Percentiles rank a stretch among this genome's conserved stretches.
Evolutionary conservation across 2,113 vertebrate species (phyloP).

Genomic region (Anas platyrhynchos): DNA sequence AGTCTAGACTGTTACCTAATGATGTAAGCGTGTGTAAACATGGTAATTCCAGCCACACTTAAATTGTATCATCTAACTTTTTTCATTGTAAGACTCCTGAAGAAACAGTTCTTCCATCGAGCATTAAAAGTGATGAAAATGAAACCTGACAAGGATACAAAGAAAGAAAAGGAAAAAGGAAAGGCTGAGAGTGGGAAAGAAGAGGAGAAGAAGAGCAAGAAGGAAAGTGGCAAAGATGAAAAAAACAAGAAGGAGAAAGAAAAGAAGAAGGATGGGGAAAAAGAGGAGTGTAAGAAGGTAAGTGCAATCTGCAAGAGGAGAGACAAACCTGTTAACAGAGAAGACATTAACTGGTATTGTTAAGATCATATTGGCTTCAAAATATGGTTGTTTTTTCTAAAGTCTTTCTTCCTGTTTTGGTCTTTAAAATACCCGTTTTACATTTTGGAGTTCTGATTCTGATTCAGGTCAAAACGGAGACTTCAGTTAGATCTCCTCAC

Average conservation of each 20-base stretch:
- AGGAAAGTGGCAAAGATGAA: slow-evolving; percentile 81
- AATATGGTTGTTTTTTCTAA: neutral
- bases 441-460: neutral
- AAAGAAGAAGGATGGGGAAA: slow-evolving; percentile 89
- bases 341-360: no score
- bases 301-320: neutral
- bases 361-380: neutral
- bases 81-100: slow-evolving; percentile 86
- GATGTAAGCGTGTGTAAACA: neutral
- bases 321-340: neutral
- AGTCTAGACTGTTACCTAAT: neutral
- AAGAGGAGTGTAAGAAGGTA: slow-evolving; percentile 91
- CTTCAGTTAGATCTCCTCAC: neutral
- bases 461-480: neutral
- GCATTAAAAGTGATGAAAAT: slow-evolving; percentile 99
- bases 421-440: neutral
- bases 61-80: neutral
- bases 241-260: slow-evolving; percentile 83
- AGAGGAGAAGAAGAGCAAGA: slow-evolving; percentile 89
- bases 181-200: slow-evolving; percentile 87
- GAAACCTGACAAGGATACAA: slow-evolving; percentile 92
- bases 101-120: slow-evolving; percentile 97
- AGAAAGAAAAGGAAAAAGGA: slow-evolving; percentile 87
- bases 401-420: neutral
- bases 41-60: neutral